Evolutionary conservation across 2,797 vertebrate species (phyloP).

Genomic region (Anguilla pacifica): DNA sequence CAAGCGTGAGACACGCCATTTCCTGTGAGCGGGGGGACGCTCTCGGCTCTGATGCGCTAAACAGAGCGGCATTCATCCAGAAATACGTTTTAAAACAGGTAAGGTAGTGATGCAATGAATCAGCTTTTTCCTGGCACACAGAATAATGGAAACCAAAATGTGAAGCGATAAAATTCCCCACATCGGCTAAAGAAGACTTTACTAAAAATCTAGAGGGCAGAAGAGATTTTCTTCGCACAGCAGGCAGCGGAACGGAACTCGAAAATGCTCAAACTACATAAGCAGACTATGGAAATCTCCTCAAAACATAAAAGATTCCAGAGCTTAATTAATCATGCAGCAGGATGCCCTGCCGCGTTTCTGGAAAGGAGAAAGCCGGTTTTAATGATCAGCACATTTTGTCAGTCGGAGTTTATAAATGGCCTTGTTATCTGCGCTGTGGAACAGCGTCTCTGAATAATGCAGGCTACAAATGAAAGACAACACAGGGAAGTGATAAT

Average conservation of each 20-base stretch:
- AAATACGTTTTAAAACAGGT: background rate
- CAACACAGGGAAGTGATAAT: slow-evolving; percentile 15
- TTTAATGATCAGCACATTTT: slow-evolving; percentile 21
- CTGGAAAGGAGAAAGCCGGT: background rate
- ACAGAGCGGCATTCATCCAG: background rate
- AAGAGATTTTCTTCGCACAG: background rate
- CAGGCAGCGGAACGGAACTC: background rate
- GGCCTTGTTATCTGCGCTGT: background rate
- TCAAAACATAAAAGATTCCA: background rate
- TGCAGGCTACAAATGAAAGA: slow-evolving; percentile 22
- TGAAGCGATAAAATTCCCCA: background rate
- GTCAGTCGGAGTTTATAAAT: slow-evolving; percentile 16
- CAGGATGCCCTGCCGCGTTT: slow-evolving; percentile 5
- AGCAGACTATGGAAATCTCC: slow-evolving; percentile 14
- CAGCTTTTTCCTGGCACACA: background rate
- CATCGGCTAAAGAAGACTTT: background rate
- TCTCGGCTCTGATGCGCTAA: background rate
- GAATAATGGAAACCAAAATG: background rate
- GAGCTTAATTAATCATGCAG: slow-evolving; percentile 1
- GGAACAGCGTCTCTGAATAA: slow-evolving; percentile 1
- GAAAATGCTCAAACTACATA: background rate
- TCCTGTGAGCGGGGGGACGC: background rate
- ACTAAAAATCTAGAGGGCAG: background rate
- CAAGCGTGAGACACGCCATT: slow-evolving; percentile 22
- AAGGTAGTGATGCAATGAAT: background rate